Base-by-base conservation (phyloP, 2,113 vertebrate species). In the Blennius ocellaris region DNA sequence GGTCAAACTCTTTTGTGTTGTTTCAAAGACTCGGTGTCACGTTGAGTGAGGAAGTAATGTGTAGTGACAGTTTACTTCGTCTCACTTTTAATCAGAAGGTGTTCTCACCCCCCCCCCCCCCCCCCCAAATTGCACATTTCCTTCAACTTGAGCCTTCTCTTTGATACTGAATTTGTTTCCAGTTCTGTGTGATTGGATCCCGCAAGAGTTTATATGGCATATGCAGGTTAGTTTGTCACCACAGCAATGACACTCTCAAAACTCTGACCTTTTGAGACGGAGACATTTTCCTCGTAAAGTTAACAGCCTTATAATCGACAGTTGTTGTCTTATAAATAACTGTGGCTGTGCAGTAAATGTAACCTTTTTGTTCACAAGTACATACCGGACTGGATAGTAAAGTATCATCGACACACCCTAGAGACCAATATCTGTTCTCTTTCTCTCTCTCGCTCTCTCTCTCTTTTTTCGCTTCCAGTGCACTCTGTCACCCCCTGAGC, bases 1-100 rank as follows among this genome's bases (percentile, higher is more conserved):
- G 87, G 89, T 91, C 87, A 84, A 71, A 69, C 73, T 81, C 83
- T 73, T 87, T 86, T 86, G 84, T 85, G 77, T 67, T 58, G 48
- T 82, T 82, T 87, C 73, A 89, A 87, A 86, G 79, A 39, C 71
- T 56, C 41, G 11, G 64, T 80, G 67, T 81, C 79, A 76, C 38
- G 6, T 76, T 38, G 67, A 51, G 53, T 59, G 30, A 72, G 69
- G 78, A 76, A 84, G 69, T 62, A 54, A 69, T 56, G 64, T 41
- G 69, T 11, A 67, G 38, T 51, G 69, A 75, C 57, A 65, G 67
- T 62, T 85, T 59, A 53, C 66, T 75, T 78, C 48, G 52, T 62
- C 53, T 49, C 14, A 50, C 51, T 37, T 30, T 30, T 30, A 30
- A 30, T 30, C 21, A 2, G 21, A 30, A 30, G 21, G 21, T 30